A percentile compares a stretch with the other conserved stretches of the same genome.
These are phyloP conservation scores for Congeria kusceri DNA, from an alignment of 2,888 invertebrate genomes.

Conservation along the genomic window DNA sequence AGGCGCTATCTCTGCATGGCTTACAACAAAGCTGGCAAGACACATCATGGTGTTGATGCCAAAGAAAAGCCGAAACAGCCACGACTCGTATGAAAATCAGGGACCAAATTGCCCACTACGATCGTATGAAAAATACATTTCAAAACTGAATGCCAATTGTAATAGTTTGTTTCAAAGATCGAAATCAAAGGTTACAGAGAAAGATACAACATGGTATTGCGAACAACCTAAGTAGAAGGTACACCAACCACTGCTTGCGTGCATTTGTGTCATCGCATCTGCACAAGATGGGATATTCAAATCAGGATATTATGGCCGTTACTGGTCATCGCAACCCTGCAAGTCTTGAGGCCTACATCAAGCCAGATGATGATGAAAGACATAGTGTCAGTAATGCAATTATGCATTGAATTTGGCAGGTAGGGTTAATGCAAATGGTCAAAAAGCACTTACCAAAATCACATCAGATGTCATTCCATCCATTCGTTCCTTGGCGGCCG, in stretches of 20 bases:
- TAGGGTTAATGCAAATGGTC: too few species aligned
- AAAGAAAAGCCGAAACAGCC: slow-evolving; percentile 19
- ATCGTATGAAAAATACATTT: slow-evolving; percentile 48
- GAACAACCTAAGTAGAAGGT: slow-evolving; percentile 48
- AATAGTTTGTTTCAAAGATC: slow-evolving; percentile 58
- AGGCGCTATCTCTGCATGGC: background rate
- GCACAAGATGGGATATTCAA: slow-evolving; percentile 26
- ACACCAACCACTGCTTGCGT: slow-evolving; percentile 60
- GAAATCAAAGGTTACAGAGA: slow-evolving; percentile 9
- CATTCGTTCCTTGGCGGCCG: too few species aligned
- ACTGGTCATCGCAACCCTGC: slow-evolving; percentile 31
- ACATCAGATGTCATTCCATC: too few species aligned
- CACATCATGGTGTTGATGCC: slow-evolving; percentile 28
- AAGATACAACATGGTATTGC: slow-evolving; percentile 41
- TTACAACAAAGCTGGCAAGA: slow-evolving; percentile 32
- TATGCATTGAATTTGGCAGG: too few species aligned
- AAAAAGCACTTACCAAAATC: too few species aligned
- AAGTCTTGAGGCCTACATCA: slow-evolving; percentile 18
- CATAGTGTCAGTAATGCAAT: too few species aligned
- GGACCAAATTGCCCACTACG: slow-evolving; percentile 51
- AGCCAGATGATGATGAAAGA: slow-evolving; percentile 13
- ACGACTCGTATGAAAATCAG: slow-evolving; percentile 53
- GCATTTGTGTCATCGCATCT: slow-evolving; percentile 46
- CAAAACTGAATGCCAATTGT: slow-evolving; percentile 54
- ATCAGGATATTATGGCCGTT: slow-evolving; percentile 41